These are phyloP conservation scores for Clarias gariepinus DNA, from an alignment of 2,113 vertebrate genomes.

Conservation along the genomic window DNA sequence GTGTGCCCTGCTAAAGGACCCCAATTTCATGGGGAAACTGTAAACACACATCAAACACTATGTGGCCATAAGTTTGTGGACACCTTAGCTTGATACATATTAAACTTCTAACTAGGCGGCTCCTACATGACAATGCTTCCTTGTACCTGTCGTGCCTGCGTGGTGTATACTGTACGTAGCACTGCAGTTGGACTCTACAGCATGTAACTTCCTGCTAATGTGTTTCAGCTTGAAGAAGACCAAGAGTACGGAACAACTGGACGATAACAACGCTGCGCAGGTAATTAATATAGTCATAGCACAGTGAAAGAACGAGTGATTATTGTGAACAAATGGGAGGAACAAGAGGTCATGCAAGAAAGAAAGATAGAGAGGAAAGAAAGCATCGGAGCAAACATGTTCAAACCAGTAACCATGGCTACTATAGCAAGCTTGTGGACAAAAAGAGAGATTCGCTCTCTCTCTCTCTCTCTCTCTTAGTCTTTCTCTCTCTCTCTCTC, in stretches of 20 bases:
- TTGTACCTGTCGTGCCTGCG: neutral
- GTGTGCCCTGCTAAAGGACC: neutral
- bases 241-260: constrained; percentile 13
- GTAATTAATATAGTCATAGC: constrained; percentile 4
- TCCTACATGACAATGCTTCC: neutral
- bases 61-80: neutral
- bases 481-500: no score
- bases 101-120: neutral
- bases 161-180: no score
- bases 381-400: neutral
- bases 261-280: neutral
- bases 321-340: neutral
- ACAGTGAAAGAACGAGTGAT: neutral
- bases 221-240: constrained; percentile 22
- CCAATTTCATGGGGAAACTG: neutral
- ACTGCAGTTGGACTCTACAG: neutral
- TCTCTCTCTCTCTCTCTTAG: no score
- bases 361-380: neutral
- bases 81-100: neutral
- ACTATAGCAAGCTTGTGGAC: constrained; percentile 22
- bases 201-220: neutral
- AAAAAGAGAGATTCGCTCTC: constrained; percentile 24
- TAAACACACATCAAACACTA: neutral
- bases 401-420: constrained; percentile 38
- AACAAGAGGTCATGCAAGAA: neutral